Evolutionary conservation across 2,888 invertebrate species (phyloP).

Genomic region (Anarsia innoxiella): DNA sequence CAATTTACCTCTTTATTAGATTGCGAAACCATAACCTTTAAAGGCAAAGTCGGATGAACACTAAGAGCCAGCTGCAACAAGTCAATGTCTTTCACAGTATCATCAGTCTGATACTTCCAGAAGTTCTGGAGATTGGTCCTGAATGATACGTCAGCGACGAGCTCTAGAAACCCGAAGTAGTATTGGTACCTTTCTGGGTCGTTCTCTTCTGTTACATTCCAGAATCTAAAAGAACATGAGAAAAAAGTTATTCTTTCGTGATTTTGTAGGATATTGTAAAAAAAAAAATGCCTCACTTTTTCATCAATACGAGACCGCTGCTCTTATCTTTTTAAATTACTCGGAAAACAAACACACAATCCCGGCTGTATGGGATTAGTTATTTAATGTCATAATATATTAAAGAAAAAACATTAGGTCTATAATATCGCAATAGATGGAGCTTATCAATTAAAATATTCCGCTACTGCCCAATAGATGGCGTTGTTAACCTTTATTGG

Average conservation of each 20-base stretch:
- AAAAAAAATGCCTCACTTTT: neutral
- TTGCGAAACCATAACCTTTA: slow-evolving; percentile 41
- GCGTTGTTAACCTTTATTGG: too few relatives aligned
- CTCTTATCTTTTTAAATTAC: too few relatives aligned
- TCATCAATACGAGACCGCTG: too few relatives aligned
- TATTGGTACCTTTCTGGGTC: slow-evolving; percentile 49
- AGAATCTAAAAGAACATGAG: slow-evolving; percentile 30
- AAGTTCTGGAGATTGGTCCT: slow-evolving; percentile 78
- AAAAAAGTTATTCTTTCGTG: too few relatives aligned
- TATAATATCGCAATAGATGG: too few relatives aligned
- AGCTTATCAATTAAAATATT: too few relatives aligned
- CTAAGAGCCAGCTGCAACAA: slow-evolving; percentile 77
- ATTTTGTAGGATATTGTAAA: too few relatives aligned
- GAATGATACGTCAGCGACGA: slow-evolving; percentile 62
- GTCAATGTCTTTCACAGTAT: slow-evolving; percentile 69
- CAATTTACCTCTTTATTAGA: slow-evolving; percentile 27
- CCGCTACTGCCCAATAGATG: too few relatives aligned
- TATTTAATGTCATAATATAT: too few relatives aligned
- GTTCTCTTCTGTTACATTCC: slow-evolving; percentile 58
- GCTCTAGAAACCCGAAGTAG: slow-evolving; percentile 57
- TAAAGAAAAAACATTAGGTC: too few relatives aligned
- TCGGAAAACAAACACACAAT: too few relatives aligned
- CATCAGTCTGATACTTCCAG: slow-evolving; percentile 79
- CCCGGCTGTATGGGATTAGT: too few relatives aligned
- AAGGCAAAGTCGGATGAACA: slow-evolving; percentile 45